These are phyloP conservation scores for Myrmecophaga tridactyla DNA, from an alignment of 2,113 vertebrate genomes.

Conservation along the genomic window DNA sequence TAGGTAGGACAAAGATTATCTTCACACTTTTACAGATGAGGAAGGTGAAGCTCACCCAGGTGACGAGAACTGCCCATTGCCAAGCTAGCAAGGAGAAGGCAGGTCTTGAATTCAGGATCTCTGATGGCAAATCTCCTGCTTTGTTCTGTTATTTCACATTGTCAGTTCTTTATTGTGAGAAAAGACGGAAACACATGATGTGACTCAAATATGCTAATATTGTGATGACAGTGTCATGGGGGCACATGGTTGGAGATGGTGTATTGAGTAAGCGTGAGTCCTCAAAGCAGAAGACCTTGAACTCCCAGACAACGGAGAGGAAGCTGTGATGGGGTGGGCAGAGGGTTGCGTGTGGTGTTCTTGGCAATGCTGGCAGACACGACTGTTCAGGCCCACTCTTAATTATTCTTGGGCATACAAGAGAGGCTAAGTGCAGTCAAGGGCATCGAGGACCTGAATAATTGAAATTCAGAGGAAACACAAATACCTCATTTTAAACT, in stretches of 20 bases:
- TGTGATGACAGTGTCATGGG: neutral
- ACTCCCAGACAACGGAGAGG: neutral
- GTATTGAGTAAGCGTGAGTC: neutral
- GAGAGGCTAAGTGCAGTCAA: neutral
- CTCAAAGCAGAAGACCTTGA: neutral
- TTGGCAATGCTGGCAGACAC: neutral
- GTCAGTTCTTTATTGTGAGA: neutral
- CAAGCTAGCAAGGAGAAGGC: neutral
- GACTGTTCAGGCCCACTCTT: neutral
- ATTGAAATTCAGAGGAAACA: conserved; percentile 22
- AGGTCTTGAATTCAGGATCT: neutral
- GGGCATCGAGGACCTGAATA: neutral
- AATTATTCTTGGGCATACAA: neutral
- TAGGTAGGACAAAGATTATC: neutral
- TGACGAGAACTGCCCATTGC: neutral
- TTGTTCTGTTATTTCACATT: neutral
- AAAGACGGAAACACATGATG: neutral
- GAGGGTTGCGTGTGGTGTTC: neutral
- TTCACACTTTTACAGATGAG: neutral
- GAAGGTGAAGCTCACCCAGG: neutral
- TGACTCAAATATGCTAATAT: neutral
- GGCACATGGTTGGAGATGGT: neutral
- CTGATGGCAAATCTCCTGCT: neutral
- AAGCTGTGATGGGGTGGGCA: neutral
- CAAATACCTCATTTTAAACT: conserved; percentile 44